Evolutionary conservation across 2,888 invertebrate genomes (phyloP).

Genomic region (Deroplatys truncata): DNA sequence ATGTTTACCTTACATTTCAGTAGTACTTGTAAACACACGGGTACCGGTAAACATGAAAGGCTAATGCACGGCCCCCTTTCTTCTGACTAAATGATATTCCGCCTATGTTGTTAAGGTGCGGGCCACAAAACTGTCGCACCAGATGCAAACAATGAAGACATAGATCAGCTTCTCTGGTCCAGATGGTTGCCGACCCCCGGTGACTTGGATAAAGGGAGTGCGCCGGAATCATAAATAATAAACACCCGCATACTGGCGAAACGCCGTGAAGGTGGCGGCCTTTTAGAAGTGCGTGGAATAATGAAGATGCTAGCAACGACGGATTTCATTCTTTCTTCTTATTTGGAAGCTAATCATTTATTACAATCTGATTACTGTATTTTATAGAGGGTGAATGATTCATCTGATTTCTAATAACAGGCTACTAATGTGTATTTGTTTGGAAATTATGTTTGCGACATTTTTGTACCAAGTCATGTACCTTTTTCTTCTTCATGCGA

Average conservation of each 20-base stretch:
- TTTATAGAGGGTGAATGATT: too few relatives aligned
- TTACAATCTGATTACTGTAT: too few relatives aligned
- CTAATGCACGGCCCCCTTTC: neutral
- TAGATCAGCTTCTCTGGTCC: neutral
- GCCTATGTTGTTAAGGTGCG: neutral
- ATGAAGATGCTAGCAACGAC: too few relatives aligned
- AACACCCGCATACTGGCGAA: neutral
- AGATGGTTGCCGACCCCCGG: neutral
- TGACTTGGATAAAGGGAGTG: neutral
- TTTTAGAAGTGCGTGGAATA: neutral
- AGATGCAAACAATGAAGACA: neutral
- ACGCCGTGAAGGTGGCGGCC: neutral
- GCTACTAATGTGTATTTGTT: too few relatives aligned
- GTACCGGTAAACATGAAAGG: neutral
- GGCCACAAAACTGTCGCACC: neutral
- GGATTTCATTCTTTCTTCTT: too few relatives aligned
- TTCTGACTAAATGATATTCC: neutral
- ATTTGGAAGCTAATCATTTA: too few relatives aligned
- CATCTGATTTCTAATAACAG: too few relatives aligned
- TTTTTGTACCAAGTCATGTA: too few relatives aligned
- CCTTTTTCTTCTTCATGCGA: too few relatives aligned
- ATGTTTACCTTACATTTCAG: too few relatives aligned
- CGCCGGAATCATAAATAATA: neutral
- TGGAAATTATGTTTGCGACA: too few relatives aligned
- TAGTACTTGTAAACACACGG: neutral